Evolutionary conservation across 2,113 vertebrate species (phyloP), one percentile per base, ranked within the genome.

Genomic region (Hippoglossus stenolepis): DNA sequence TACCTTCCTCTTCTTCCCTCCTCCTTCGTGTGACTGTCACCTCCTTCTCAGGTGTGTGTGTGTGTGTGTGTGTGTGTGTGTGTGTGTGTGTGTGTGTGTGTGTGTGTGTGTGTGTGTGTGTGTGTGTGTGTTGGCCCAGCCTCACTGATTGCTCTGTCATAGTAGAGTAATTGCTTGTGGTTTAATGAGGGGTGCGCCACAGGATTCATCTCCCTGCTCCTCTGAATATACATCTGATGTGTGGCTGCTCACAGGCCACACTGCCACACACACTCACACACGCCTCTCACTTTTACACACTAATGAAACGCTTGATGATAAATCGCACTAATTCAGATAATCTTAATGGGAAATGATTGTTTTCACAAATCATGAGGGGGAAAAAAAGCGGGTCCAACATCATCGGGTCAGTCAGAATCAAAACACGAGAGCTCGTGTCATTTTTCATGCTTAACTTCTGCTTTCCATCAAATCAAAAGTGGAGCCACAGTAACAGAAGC

Each of bases 71-170:
- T 40, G 73, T 43, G 24, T 78, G 60, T 75, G 68, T 63, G 45
- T 26, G 54, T 8, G 35, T 76, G 56, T 65, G 28, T 40, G 73
- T 43, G 24, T 78, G 56, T 75, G 68, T 63, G 45, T 26, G 54
- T 10, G 35, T 76, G 56, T 65, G 31, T 31, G 6, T 31, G 31
- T 31, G 31, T 7, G 31, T 35, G 73, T 43, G 24, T 78, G 60
- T 75, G 68, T 63, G 45, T 26, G 49, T 10, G 35, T 76, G 56
- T 65, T 78, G 73, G 86, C 87, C 66, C 67, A 56, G 75, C 21
- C 81, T 67, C 38, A 51, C 82, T 89, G 85, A 91, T 89, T 87
- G 76, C 78, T 84, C 75, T 82, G 91, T 89, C 90, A 88, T 20
- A 23, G 80, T 82, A 64, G 84, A 90, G 84, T 91, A 91, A 92